Evolutionary conservation across 2,888 invertebrate genomes (phyloP), one percentile per base, ranked within the genome.

Genomic region (Uropetala carovei): DNA sequence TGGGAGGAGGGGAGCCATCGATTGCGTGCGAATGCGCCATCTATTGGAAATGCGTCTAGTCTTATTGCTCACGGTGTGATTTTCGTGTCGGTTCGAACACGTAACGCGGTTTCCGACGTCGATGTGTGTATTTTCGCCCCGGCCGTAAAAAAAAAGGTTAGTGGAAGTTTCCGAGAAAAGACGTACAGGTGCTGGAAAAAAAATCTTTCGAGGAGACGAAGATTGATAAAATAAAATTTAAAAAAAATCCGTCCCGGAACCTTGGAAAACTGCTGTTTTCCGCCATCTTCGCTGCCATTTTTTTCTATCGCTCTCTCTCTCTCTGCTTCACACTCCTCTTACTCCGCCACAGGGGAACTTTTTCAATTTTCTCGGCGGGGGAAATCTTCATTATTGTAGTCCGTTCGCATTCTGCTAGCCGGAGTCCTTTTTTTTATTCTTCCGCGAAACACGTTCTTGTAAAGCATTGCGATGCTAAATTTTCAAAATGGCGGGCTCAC

Each of bases 311-410:
- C 43, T 1, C 43, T 43, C 43, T 43, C 43, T 43, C 43, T 43
- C 43, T 43, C 43, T 43, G 5, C 43, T 43, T 43, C 43, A 43
- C 5, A 43, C 43, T 43, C 43, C 5, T 43, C 18, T 7, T 60
- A 13, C 13, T 2, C 75, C 27, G 0, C 75, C 27, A 4, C 75
- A 13, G 4, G 2, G 22, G 27, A 75, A 75, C 75, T 75, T 75
- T 75, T 75, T 75, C 75, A 75, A 75, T 75, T 75, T 75, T 75
- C 75, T 27, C 75, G 75, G 27, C 75, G 22, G 22, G 43, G 75
- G 75, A 75, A 75, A 75, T 75, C 75, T 75, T 75, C 75, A 75
- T 75, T 75, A 75, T 13, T 9, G 75, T 75, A 75, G 27, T 75
- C 75, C 75, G 10, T 75, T 75, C 27, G 22, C 22, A 75, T 75